Evolutionary conservation across 2,113 vertebrate genomes (phyloP).

Genomic region (Apteryx owenii): DNA sequence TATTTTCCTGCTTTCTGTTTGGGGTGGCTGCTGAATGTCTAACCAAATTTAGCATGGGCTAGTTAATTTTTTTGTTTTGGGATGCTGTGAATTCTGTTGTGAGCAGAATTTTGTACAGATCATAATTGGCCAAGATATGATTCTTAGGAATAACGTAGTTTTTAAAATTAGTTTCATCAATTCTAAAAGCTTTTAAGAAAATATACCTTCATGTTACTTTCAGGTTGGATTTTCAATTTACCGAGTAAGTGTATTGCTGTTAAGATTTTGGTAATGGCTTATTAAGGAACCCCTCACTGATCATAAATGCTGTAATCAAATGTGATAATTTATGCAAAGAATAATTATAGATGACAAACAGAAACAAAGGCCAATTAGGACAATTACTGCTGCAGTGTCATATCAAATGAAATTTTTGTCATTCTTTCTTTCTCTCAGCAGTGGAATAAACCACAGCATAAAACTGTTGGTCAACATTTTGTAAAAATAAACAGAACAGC

Average conservation of each 20-base stretch:
- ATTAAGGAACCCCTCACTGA: slow-evolving; percentile 5
- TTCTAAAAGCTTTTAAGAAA: background rate
- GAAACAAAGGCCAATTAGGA: slow-evolving; percentile 59
- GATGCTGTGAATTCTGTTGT: background rate
- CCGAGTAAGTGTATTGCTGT: background rate
- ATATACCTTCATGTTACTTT: background rate
- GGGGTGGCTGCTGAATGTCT: background rate
- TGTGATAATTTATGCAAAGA: slow-evolving; percentile 19
- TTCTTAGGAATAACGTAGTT: background rate
- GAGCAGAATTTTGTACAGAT: background rate
- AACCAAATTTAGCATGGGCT: background rate
- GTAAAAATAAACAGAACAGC: background rate
- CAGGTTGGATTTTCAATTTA: background rate
- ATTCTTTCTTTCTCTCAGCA: background rate
- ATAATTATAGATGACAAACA: slow-evolving; percentile 51
- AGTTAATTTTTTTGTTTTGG: background rate
- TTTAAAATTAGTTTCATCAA: background rate
- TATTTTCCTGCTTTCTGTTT: background rate
- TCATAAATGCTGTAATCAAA: slow-evolving; percentile 50
- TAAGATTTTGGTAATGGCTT: slow-evolving; percentile 9
- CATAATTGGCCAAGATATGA: background rate
- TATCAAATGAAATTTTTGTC: slow-evolving; percentile 18
- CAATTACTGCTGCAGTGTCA: background rate
- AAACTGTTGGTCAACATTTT: slow-evolving; percentile 31
- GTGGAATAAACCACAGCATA: background rate